A percentile compares a stretch with the other conserved stretches of the same genome.
These are phyloP conservation scores for Caranx ignobilis DNA, from an alignment of 2,113 vertebrate genomes.

Conservation along the genomic window DNA sequence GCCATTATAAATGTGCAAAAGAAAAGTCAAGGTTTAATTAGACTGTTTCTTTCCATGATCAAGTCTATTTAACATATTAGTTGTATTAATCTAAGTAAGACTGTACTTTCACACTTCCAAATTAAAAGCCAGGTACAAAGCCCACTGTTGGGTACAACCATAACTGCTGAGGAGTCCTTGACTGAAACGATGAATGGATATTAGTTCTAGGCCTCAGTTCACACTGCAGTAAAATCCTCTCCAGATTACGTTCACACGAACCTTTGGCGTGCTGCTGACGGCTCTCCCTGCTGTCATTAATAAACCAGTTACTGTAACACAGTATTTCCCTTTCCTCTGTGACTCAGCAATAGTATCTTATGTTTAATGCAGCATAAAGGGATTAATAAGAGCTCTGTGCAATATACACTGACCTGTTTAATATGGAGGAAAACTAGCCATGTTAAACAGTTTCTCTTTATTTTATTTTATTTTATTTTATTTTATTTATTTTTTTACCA, in stretches of 20 bases:
- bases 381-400: constrained; percentile 20
- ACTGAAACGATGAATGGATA: background rate
- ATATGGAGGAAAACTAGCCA: constrained; percentile 12
- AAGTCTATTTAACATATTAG: background rate
- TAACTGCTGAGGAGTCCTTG: background rate
- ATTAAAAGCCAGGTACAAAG: background rate
- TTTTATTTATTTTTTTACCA: constrained; percentile 3
- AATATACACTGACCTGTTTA: constrained; percentile 18
- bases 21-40: no score
- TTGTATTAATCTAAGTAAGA: background rate
- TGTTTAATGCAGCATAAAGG: constrained; percentile 42
- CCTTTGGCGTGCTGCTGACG: constrained; percentile 1
- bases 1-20: background rate
- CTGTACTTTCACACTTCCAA: background rate
- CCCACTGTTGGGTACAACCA: background rate
- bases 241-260: background rate
- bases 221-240: background rate
- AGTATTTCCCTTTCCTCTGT: constrained; percentile 33
- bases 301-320: constrained; percentile 38
- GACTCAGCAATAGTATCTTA: constrained; percentile 37
- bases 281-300: constrained; percentile 29
- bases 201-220: background rate
- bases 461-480: background rate
- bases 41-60: background rate
- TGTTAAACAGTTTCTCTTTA: background rate